These are phyloP conservation scores for Dryoscopus gambensis DNA, from an alignment of 2,113 vertebrate species.

Conservation along the genomic window DNA sequence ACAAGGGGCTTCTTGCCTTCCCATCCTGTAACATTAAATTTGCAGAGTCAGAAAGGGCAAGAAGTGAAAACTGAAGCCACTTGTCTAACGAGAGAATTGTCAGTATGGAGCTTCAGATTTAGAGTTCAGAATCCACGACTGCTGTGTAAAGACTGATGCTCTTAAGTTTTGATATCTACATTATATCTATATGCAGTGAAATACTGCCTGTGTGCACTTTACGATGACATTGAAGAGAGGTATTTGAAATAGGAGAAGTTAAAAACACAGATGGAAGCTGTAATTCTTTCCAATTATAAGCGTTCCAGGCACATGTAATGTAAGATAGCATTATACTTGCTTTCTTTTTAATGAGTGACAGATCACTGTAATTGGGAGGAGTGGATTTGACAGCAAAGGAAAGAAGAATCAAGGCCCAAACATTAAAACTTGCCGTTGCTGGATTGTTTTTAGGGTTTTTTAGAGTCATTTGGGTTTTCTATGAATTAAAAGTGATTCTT, in stretches of 20 bases:
- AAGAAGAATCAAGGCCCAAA: background rate
- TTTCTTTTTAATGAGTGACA: constrained; percentile 54
- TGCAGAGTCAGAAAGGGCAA: background rate
- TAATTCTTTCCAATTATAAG: constrained; percentile 63
- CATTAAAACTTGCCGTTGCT: background rate
- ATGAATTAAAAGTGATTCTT: background rate
- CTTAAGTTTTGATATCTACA: background rate
- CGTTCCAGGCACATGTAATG: constrained; percentile 26
- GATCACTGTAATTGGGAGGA: constrained; percentile 33
- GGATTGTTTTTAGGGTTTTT: background rate
- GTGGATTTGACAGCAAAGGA: background rate
- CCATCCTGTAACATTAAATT: rapidly evolving
- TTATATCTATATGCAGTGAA: constrained; percentile 18
- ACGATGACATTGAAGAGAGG: constrained; percentile 24
- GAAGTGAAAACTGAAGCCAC: background rate
- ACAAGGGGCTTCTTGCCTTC: background rate
- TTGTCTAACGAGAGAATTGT: background rate
- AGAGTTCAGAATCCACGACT: background rate
- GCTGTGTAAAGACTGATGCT: background rate
- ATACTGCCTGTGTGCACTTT: constrained; percentile 14
- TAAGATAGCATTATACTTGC: constrained; percentile 19
- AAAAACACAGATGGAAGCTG: constrained; percentile 63
- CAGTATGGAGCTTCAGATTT: constrained; percentile 9
- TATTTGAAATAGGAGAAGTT: constrained; percentile 56
- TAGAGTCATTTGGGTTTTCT: background rate